Percentiles rank a stretch among this genome's conserved stretches.
Conservation (phyloP, 2,797 vertebrate species). For the Malurus leucopterus region DNA sequence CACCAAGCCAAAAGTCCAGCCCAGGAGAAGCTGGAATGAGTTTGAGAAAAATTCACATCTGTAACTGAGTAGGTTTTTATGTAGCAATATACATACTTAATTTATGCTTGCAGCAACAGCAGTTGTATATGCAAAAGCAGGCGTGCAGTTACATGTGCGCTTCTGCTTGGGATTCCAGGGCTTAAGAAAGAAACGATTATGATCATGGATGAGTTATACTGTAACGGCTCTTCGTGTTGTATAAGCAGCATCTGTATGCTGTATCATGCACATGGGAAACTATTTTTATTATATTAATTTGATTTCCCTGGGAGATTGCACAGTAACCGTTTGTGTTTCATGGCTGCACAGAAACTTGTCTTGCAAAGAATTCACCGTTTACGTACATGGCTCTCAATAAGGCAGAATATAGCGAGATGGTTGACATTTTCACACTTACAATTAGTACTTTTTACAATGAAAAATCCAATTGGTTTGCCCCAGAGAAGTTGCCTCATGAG, state of each 20-base stretch:
- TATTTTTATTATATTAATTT: conserved; percentile 42
- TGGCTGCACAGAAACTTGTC: neutral
- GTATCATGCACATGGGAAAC: conserved; percentile 29
- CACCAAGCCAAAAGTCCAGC: neutral
- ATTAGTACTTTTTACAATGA: neutral
- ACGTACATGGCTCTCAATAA: neutral
- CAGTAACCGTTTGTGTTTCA: conserved; percentile 35
- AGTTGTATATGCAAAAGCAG: conserved; percentile 42
- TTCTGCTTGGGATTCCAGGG: conserved; percentile 26
- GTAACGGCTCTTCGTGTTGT: conserved; percentile 31
- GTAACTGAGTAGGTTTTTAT: conserved; percentile 30
- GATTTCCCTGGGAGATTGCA: conserved; percentile 32
- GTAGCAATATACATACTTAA: conserved; percentile 41
- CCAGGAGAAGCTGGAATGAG: neutral
- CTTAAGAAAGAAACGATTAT: conserved; percentile 51
- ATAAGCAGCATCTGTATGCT: conserved; percentile 49
- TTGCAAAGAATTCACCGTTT: neutral
- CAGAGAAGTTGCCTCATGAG: neutral
- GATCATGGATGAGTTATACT: conserved; percentile 18
- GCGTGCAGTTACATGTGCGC: conserved; percentile 21
- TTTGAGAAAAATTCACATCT: conserved; percentile 7
- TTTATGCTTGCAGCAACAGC: conserved; percentile 45
- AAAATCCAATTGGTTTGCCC: neutral
- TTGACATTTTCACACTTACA: neutral
- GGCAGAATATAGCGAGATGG: neutral